Percentiles rank a stretch among this genome's conserved stretches.
Evolutionary conservation across 2,888 invertebrate genomes (phyloP).

Genomic region (Sturmia bella): DNA sequence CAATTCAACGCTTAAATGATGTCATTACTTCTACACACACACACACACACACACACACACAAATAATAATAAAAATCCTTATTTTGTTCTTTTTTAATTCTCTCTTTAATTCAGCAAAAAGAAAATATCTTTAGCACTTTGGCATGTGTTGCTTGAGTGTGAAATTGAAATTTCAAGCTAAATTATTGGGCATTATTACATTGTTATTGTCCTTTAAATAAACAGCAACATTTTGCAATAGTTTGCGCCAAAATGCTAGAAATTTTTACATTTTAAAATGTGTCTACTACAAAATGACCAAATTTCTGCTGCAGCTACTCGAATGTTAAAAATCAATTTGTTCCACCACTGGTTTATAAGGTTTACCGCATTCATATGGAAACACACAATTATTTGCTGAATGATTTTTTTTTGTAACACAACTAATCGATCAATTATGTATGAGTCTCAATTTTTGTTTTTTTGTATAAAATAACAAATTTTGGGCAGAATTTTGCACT

Average conservation of each 20-base stretch:
- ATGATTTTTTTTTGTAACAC: conserved; percentile 23
- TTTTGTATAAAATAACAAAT: conserved; percentile 56
- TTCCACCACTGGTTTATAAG: conserved; percentile 69
- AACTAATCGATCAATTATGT: conserved; percentile 68
- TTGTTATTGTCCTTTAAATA: conserved; percentile 28
- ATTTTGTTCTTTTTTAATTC: conserved; percentile 23
- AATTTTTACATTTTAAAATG: conserved; percentile 4
- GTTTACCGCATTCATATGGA: conserved; percentile 70
- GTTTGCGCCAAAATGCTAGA: conserved; percentile 64
- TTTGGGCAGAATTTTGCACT: conserved; percentile 53
- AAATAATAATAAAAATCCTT: conserved; percentile 13
- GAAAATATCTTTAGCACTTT: conserved; percentile 39
- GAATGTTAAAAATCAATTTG: conserved; percentile 70
- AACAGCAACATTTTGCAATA: conserved; percentile 32
- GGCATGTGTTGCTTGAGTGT: conserved; percentile 71
- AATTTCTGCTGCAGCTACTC: conserved; percentile 43
- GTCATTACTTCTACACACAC: conserved; percentile 69
- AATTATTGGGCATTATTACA: conserved; percentile 65
- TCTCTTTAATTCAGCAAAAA: conserved; percentile 39
- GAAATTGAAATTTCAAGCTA: conserved; percentile 71
- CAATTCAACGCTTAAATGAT: conserved; percentile 51
- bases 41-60: conserved; percentile 46
- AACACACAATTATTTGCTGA: conserved; percentile 32
- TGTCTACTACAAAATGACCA: conserved; percentile 20
- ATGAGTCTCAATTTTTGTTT: conserved; percentile 31